Evolutionary conservation across 2,797 vertebrate genomes (phyloP).

Genomic region (Aldrovandia affinis): DNA sequence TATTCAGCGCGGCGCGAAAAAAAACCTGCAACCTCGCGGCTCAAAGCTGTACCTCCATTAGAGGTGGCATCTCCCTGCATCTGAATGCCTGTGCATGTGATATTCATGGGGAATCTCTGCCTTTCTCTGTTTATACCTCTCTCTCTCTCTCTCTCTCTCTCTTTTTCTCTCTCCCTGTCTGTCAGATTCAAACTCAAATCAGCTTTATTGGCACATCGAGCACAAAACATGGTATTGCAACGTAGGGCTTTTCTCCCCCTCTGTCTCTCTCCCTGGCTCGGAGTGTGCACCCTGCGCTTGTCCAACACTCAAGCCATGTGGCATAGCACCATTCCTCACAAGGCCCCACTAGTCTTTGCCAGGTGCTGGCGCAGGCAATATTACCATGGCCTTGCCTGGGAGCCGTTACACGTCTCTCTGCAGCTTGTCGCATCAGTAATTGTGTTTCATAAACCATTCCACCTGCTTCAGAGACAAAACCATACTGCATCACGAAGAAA

Average conservation of each 20-base stretch:
- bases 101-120: too few species aligned
- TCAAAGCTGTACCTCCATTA: slow-evolving; percentile 16
- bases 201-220: too few species aligned
- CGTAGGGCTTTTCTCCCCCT: neutral
- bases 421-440: neutral
- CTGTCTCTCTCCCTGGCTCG: neutral
- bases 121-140: too few species aligned
- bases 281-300: neutral
- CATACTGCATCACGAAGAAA: neutral
- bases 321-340: neutral
- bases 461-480: neutral
- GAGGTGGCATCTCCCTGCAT: slow-evolving; percentile 17
- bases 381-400: neutral
- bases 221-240: too few species aligned
- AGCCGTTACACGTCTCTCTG: neutral
- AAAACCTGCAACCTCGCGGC: neutral
- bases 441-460: neutral
- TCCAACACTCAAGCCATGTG: neutral
- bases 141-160: neutral
- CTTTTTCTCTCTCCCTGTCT: neutral
- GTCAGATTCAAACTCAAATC: too few species aligned
- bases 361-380: neutral
- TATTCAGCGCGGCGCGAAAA: neutral
- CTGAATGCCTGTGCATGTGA: neutral
- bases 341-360: neutral